Percentiles rank a stretch among this genome's conserved stretches.
Evolutionary conservation across 1,140 invertebrate genomes (phyloP).

Genomic region (Fopius arisanus): DNA sequence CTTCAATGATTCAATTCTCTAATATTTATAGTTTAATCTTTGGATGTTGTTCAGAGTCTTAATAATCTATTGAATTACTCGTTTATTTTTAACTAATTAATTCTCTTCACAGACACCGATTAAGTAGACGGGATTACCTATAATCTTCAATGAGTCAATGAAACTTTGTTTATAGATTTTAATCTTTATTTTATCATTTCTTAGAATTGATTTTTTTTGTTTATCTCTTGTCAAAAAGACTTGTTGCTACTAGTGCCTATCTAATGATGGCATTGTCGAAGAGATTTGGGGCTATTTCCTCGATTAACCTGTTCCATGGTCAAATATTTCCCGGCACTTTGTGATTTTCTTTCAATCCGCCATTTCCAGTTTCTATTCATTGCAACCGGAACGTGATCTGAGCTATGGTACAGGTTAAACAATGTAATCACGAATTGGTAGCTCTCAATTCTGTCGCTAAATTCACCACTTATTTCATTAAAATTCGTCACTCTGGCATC

Average conservation of each 20-base stretch:
- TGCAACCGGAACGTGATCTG: too few relatives aligned
- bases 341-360: too few relatives aligned
- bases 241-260: constrained; percentile 41
- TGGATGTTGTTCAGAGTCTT: constrained; percentile 18
- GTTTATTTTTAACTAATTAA: constrained; percentile 24
- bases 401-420: too few relatives aligned
- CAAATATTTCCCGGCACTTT: too few relatives aligned
- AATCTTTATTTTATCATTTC: constrained; percentile 28
- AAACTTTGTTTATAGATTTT: constrained; percentile 29
- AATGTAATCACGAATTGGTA: not conserved
- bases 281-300: not conserved
- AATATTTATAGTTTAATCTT: constrained; percentile 19
- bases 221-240: constrained; percentile 27
- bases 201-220: constrained; percentile 27
- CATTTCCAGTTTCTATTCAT: too few relatives aligned
- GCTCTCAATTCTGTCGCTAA: not conserved
- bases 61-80: constrained; percentile 30
- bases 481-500: not conserved
- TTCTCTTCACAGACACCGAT: constrained; percentile 41
- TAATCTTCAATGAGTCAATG: constrained; percentile 28
- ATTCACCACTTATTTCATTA: not conserved
- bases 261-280: constrained; percentile 40
- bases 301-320: not conserved
- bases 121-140: constrained; percentile 36
- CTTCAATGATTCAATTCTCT: not conserved